Percentiles rank a stretch among this genome's conserved stretches.
These are phyloP conservation scores for Metaphire vulgaris DNA, from an alignment of 1,140 invertebrate genomes.

Conservation along the genomic window DNA sequence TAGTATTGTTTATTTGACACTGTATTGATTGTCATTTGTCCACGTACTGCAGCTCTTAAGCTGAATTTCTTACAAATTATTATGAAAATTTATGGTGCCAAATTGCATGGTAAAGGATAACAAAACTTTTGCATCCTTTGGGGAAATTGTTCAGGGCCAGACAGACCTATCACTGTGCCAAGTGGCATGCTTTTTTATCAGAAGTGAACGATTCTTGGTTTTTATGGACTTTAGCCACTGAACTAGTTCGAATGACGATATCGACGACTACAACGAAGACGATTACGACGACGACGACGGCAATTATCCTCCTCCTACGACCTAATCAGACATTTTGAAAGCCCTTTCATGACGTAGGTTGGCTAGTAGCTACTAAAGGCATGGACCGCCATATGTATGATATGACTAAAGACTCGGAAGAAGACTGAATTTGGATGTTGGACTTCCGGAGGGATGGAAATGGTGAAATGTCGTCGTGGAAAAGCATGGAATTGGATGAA, in stretches of 20 bases:
- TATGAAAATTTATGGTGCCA: background rate
- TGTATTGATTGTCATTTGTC: too few relatives aligned
- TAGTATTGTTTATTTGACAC: too few relatives aligned
- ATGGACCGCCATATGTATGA: background rate
- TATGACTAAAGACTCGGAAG: constrained; percentile 1
- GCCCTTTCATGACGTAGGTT: background rate
- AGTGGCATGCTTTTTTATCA: background rate
- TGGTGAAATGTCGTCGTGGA: constrained; percentile 18
- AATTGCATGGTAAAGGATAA: background rate
- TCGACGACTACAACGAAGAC: background rate
- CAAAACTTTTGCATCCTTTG: background rate
- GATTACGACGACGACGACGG: background rate
- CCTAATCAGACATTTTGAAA: background rate
- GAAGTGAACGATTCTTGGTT: background rate
- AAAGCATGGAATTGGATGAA: constrained; percentile 19
- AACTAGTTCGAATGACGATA: background rate
- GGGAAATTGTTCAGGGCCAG: background rate
- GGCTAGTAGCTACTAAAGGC: background rate
- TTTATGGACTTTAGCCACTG: background rate
- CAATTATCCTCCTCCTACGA: too few relatives aligned
- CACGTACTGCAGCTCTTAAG: too few relatives aligned
- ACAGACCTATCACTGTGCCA: background rate
- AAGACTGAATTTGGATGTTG: constrained; percentile 17
- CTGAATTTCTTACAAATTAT: too few relatives aligned
- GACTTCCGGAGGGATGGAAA: constrained; percentile 16